phyloP scores from a whole-genome alignment of 1,140 invertebrate species.

The Phortica variegata region DNA sequence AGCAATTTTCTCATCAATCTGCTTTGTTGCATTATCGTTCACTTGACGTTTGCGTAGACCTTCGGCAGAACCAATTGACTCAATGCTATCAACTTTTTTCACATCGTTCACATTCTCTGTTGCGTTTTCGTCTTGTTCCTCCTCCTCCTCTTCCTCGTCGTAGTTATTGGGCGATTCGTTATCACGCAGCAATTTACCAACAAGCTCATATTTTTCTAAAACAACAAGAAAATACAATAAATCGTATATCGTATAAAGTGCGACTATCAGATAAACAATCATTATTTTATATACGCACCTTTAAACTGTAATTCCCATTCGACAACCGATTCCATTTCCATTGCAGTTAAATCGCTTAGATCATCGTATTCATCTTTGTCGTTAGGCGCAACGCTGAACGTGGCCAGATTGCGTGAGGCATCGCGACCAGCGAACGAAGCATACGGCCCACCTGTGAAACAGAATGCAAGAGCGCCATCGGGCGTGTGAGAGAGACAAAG shows the following conservation, averaged over 20 bases:
- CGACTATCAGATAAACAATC: background rate
- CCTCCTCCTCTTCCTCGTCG: constrained; percentile 85
- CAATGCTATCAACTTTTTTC: no score
- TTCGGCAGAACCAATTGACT: no score
- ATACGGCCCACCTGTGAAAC: constrained; percentile 82
- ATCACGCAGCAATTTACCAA: constrained; percentile 87
- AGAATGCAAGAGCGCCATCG: no score
- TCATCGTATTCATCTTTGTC: constrained; percentile 91
- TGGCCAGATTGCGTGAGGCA: constrained; percentile 91
- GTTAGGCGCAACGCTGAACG: constrained; percentile 82
- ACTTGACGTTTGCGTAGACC: no score
- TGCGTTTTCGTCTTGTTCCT: constrained; percentile 28
- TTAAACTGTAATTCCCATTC: constrained; percentile 98
- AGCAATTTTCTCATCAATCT: no score
- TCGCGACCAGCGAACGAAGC: constrained; percentile 92
- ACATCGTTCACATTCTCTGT: no score
- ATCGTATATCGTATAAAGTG: background rate
- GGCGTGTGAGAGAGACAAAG: no score
- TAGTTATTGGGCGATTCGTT: constrained; percentile 90
- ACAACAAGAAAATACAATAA: constrained; percentile 28
- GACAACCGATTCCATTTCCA: constrained; percentile 82
- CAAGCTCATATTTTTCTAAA: constrained; percentile 92
- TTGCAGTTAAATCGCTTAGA: constrained; percentile 85
- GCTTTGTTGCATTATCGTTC: no score
- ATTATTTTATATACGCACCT: constrained; percentile 63